These are phyloP conservation scores for Nasonia oneida DNA, from an alignment of 2,888 invertebrate species.

Conservation along the genomic window DNA sequence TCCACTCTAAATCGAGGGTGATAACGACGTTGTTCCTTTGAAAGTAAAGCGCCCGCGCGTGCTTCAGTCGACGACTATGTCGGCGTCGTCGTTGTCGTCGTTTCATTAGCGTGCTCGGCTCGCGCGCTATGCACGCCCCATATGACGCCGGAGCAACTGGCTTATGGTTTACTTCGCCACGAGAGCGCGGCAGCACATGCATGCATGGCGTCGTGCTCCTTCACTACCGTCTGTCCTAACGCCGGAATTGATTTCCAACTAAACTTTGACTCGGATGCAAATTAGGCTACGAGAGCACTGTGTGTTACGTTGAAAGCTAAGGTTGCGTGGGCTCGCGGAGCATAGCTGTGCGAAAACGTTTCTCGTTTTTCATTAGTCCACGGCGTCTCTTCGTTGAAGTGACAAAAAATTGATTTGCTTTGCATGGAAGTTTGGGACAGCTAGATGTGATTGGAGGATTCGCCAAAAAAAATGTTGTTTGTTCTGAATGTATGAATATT, in stretches of 20 bases:
- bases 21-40: conserved; percentile 6
- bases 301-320: conserved; percentile 1
- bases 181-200: neutral
- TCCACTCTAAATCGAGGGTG: neutral
- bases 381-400: neutral
- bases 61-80: neutral
- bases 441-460: neutral
- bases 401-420: neutral
- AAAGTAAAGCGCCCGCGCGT: conserved; percentile 7
- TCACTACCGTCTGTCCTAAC: conserved; percentile 16
- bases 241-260: conserved; percentile 66
- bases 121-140: conserved; percentile 10
- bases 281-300: conserved; percentile 53
- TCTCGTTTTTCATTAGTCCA: neutral
- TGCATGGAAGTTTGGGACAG: neutral
- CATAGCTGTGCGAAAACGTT: neutral
- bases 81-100: conserved; percentile 6
- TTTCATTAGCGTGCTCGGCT: conserved; percentile 43
- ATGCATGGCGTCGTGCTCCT: neutral
- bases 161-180: conserved; percentile 4
- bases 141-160: conserved; percentile 6
- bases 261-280: conserved; percentile 69
- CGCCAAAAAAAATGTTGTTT: too few species aligned
- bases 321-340: conserved; percentile 27
- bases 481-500: neutral